These are phyloP conservation scores for Trisateles emortualis DNA, from an alignment of 2,888 invertebrate species.

Conservation along the genomic window DNA sequence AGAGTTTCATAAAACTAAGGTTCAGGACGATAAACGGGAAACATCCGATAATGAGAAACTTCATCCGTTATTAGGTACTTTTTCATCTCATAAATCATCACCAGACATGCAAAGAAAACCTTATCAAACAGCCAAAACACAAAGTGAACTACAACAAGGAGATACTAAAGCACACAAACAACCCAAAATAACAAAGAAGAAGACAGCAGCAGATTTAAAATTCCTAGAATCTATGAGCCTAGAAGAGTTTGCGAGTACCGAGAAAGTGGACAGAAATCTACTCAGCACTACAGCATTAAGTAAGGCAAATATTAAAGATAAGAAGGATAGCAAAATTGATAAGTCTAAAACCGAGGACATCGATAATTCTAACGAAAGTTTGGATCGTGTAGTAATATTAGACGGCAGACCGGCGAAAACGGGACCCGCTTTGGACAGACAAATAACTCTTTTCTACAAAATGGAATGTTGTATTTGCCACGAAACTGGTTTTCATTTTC, in stretches of 20 bases:
- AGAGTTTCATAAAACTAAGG: conserved; percentile 74
- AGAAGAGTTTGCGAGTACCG: conserved; percentile 75
- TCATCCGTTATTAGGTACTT: conserved; percentile 56
- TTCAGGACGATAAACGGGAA: conserved; percentile 59
- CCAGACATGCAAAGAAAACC: conserved; percentile 46
- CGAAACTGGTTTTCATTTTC: conserved; percentile 76
- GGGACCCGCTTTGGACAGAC: conserved; percentile 75
- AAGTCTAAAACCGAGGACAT: conserved; percentile 39
- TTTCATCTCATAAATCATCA: conserved; percentile 56
- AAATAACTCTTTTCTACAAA: conserved; percentile 80
- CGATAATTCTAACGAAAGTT: conserved; percentile 53
- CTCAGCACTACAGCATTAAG: conserved; percentile 52
- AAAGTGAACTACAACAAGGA: conserved; percentile 68
- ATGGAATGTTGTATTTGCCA: conserved; percentile 84
- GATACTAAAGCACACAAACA: conserved; percentile 60
- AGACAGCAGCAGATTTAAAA: conserved; percentile 69
- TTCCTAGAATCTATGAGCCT: conserved; percentile 77
- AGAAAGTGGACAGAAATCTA: conserved; percentile 71
- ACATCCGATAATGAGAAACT: conserved; percentile 45
- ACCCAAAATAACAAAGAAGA: conserved; percentile 59
- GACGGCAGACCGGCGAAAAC: conserved; percentile 79
- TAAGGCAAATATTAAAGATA: conserved; percentile 34
- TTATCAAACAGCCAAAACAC: conserved; percentile 28
- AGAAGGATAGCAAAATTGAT: conserved; percentile 47
- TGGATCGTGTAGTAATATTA: conserved; percentile 72